Evolutionary conservation across 2,888 invertebrate genomes (phyloP), one percentile per base, ranked within the genome.

Genomic region (Callyntrura sp.): DNA sequence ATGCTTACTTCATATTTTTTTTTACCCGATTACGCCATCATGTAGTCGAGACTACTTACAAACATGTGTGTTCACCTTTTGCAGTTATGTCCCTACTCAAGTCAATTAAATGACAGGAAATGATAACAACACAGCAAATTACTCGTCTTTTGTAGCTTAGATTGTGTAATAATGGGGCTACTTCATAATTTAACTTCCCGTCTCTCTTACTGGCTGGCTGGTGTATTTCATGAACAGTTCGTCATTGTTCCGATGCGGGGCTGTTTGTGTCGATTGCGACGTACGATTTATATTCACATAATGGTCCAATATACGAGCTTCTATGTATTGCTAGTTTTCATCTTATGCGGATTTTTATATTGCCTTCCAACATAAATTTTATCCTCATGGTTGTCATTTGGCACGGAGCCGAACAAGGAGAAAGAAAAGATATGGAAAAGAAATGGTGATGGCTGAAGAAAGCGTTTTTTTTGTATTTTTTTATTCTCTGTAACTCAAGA

Each of bases 321-420:
- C 79, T 17, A 55, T 17, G 45, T 57, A 82, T 45, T 60, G 25
- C 35, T 45, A 25, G 78, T 82, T 82, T 51, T 48, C 51, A 81
- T 68, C 86, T 65, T 88, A 88, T 82, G 88, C 73, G 92, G 92
- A 91, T 91, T 92, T 92, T 90, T 88, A 91, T 89, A 92, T 91
- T 90, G 87, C 86, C 79, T n/a, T 86, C 86, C 68, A 81, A 60
- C 92, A 92, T 92, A 92, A 92, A 92, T 92, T 91, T 89, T 86
- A 85, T 91, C 78, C 90, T 85, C 82, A 92, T 90, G 90, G 83
- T 85, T 88, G 88, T 87, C 90, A 92, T 92, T 92, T 92, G 92
- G 92, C 92, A 90, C 83, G 62, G 81, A 57, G 92, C 91, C 92
- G 88, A 88, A 68, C 57, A 82, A 43, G 45, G 14, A 60, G 14